A percentile compares a stretch with the other conserved stretches of the same genome.
Conservation (phyloP, 2,888 invertebrate species). For the Deilephila porcellus region DNA sequence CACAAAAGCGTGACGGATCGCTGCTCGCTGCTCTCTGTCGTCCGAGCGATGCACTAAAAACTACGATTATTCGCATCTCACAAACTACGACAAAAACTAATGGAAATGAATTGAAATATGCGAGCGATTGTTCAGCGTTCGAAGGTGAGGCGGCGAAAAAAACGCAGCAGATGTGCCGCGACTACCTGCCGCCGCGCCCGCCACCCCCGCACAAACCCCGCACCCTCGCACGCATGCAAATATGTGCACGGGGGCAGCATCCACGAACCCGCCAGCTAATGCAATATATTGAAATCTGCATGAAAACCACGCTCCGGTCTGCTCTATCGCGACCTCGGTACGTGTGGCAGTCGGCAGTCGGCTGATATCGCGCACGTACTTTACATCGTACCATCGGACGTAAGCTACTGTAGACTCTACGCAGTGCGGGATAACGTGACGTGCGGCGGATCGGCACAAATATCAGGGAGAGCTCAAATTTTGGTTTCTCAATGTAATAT, state of each 20-base stretch:
- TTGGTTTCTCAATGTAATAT: conserved; percentile 19
- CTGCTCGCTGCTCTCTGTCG: neutral
- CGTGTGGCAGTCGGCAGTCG: no score
- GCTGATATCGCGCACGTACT: neutral
- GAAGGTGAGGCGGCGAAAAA: conserved; percentile 32
- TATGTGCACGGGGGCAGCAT: conserved; percentile 13
- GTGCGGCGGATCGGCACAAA: neutral
- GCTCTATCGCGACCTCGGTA: no score
- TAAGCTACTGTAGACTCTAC: neutral
- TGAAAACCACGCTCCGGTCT: neutral
- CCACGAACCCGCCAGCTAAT: neutral
- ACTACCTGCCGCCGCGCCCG: conserved; percentile 27
- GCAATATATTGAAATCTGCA: neutral
- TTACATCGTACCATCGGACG: neutral
- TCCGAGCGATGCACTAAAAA: conserved; percentile 31
- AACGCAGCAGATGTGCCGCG: conserved; percentile 41
- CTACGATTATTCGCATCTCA: conserved; percentile 33
- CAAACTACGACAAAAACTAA: conserved; percentile 37
- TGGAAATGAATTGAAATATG: conserved; percentile 35
- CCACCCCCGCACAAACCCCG: conserved; percentile 11
- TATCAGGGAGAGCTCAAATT: conserved; percentile 1
- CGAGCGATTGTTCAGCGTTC: conserved; percentile 38
- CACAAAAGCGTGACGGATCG: neutral
- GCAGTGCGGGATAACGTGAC: neutral
- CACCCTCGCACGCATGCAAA: conserved; percentile 27